Percentiles rank a stretch among this genome's conserved stretches.
Evolutionary conservation across 2,113 vertebrate species (phyloP).

Genomic region (Cinclus mexicanus): DNA sequence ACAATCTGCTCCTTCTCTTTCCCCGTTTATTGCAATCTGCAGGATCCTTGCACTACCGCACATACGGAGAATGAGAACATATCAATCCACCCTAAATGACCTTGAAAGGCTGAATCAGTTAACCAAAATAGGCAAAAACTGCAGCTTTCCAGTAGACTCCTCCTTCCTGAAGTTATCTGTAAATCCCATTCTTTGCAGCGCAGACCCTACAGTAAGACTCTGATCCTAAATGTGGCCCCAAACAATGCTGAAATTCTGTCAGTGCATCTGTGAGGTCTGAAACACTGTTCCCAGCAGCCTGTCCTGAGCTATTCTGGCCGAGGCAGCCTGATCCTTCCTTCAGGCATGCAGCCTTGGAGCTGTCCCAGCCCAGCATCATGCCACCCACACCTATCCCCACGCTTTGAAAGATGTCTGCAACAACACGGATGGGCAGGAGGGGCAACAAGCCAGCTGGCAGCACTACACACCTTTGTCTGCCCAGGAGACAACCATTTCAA

Average conservation of each 20-base stretch:
- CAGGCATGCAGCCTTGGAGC: background rate
- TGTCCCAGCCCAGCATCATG: fast-evolving
- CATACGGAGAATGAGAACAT: conserved; percentile 34
- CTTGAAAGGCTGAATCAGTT: conserved; percentile 28
- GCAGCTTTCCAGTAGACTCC: background rate
- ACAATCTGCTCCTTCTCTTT: conserved; percentile 62
- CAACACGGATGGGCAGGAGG: background rate
- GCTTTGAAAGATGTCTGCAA: background rate
- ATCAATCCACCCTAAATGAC: conserved; percentile 42
- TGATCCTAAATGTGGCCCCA: fast-evolving
- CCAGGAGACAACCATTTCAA: background rate
- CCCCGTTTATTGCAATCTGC: conserved; percentile 6
- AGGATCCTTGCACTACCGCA: conserved; percentile 10
- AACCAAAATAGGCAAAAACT: conserved; percentile 22
- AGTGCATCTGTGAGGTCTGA: background rate
- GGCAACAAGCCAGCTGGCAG: background rate
- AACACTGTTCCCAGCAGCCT: background rate
- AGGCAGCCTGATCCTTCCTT: background rate
- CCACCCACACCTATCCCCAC: background rate
- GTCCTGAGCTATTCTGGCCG: background rate
- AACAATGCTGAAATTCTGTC: background rate
- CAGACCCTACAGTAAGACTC: background rate
- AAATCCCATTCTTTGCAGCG: background rate
- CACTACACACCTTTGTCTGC: background rate
- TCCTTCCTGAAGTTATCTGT: background rate